Conservation (phyloP, 2,113 vertebrate species). For the Egretta garzetta region DNA sequence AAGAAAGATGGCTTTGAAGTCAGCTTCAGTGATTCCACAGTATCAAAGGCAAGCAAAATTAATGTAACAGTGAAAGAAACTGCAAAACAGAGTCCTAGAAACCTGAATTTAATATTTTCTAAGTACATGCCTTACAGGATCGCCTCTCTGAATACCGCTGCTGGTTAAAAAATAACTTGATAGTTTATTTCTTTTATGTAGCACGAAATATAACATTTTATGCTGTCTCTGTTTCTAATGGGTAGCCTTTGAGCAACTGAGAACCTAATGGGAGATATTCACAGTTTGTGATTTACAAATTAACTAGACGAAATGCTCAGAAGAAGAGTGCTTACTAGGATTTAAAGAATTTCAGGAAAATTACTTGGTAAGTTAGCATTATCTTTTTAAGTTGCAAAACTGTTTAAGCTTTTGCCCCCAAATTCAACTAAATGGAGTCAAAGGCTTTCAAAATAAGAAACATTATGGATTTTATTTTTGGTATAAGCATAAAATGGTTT, state of each 20-base stretch:
- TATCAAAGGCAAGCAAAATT: conserved; percentile 55
- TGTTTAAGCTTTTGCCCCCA: background rate
- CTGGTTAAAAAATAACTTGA: conserved; percentile 33
- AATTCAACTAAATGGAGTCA: background rate
- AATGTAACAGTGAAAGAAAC: conserved; percentile 36
- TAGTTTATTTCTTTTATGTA: conserved; percentile 43
- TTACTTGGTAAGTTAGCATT: background rate
- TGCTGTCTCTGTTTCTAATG: background rate
- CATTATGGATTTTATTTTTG: background rate
- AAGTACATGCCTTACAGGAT: background rate
- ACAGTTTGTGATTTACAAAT: background rate
- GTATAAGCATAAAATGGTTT: background rate
- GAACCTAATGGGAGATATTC: background rate
- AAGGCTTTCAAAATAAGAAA: background rate
- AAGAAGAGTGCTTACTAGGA: background rate
- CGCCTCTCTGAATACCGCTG: background rate
- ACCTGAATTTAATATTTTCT: conserved; percentile 21
- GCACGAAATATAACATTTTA: conserved; percentile 20
- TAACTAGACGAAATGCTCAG: background rate
- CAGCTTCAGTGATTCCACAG: conserved; percentile 29
- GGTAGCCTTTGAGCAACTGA: conserved; percentile 28
- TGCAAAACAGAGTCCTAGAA: conserved; percentile 2
- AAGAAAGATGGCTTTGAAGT: conserved; percentile 55
- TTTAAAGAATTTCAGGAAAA: background rate
- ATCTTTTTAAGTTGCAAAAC: background rate